Percentiles rank a stretch among this genome's conserved stretches.
phyloP scores from a whole-genome alignment of 2,113 vertebrate species.

The Brachypteracias leptosomus region DNA sequence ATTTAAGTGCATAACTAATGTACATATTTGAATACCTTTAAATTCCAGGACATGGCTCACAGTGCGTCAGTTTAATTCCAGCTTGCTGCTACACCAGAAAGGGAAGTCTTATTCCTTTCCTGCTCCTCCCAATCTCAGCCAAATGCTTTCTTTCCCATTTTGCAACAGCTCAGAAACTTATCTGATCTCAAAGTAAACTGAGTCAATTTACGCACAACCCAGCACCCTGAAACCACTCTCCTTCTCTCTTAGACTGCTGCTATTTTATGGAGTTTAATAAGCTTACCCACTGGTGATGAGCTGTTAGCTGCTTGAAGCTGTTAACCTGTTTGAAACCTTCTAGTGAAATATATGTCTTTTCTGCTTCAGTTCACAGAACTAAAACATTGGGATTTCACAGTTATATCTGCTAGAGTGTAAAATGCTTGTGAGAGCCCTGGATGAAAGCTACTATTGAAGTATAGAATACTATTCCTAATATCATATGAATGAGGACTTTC shows the following conservation, averaged over 20 bases:
- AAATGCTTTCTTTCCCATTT: neutral
- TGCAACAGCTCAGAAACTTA: neutral
- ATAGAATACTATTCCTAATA: neutral
- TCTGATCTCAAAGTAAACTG: neutral
- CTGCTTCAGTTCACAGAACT: neutral
- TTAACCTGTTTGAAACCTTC: neutral
- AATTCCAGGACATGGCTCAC: neutral
- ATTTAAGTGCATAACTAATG: neutral
- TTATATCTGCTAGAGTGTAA: neutral
- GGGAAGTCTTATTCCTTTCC: neutral
- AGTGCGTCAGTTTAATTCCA: neutral
- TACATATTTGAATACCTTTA: conserved; percentile 13
- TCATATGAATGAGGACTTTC: neutral
- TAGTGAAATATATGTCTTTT: neutral
- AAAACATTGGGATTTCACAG: neutral
- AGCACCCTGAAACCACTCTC: neutral
- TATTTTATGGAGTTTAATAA: neutral
- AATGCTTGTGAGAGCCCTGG: neutral
- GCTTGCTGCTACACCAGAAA: neutral
- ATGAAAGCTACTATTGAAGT: neutral
- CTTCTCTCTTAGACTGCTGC: neutral
- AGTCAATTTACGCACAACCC: neutral
- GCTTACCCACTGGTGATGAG: neutral
- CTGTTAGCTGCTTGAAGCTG: neutral
- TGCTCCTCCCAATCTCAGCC: conserved; percentile 1